phyloP scores from a whole-genome alignment of 2,888 invertebrate genomes.

The Macrosiphum euphorbiae region DNA sequence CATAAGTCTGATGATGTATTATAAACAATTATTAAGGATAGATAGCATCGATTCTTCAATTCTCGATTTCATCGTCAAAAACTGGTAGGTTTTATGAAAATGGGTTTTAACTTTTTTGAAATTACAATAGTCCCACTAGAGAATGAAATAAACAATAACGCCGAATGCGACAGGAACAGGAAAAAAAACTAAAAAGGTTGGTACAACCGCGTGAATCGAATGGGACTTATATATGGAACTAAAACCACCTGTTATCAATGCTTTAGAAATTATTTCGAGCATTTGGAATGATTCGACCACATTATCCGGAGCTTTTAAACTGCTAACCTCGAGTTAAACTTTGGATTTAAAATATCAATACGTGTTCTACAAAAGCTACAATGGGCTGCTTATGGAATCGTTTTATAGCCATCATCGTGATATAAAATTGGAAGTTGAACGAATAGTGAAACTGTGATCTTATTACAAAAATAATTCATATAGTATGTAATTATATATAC shows the following conservation, averaged over 20 bases:
- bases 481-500: too few relatives aligned
- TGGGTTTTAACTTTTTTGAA: conserved; percentile 7
- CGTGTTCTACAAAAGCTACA: not conserved
- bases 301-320: not conserved
- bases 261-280: not conserved
- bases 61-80: not conserved
- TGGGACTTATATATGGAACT: not conserved
- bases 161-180: not conserved
- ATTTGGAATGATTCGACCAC: not conserved
- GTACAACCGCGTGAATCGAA: not conserved
- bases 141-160: not conserved
- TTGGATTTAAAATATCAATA: not conserved
- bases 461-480: not conserved
- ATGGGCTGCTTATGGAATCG: not conserved
- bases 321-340: not conserved
- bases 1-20: not conserved
- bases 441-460: not conserved
- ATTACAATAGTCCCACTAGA: not conserved
- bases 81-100: not conserved
- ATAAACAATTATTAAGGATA: not conserved
- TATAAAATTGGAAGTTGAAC: not conserved
- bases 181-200: not conserved
- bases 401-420: not conserved
- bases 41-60: not conserved
- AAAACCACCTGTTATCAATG: not conserved